Base-by-base conservation (phyloP, 2,888 invertebrate genomes). In the Ophraella communa region DNA sequence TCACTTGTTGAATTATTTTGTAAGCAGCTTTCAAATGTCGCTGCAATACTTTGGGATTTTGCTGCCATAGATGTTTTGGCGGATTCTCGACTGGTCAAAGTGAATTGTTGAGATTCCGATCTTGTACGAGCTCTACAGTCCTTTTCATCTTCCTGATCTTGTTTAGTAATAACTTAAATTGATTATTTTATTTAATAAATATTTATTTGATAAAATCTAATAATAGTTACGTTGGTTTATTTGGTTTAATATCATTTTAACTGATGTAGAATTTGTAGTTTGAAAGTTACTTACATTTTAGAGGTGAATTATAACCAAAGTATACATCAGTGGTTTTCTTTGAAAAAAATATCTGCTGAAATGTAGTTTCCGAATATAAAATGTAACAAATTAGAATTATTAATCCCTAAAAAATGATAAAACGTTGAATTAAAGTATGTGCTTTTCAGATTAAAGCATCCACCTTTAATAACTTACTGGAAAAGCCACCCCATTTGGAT, bases 131-230 rank as follows among this genome's bases (percentile, higher is more conserved):
- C 82, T 0, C 85, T 86, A 1, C 86, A 85, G 49, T 89, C 86
- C 76, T 88, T 88, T 71, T 90, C 89, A 52, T 86, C 85, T 70
- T 90, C 89, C 3, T 86, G 85, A 0, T 86, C 86, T 81, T 87
- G 87, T 76, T 89, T 89, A 65, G 89, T 88, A 79, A 84, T 85
- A 75, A 86, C 87, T 87, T 78, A n/a, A 77, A 79, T 27, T 30
- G 5, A 33, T 30, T 3, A 18, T 52, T 39, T 7, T 17, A 55
- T 20, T 42, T 2, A 4, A 35, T n/a, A 35, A n/a, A 11, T 33
- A 33, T 33, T 33, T 2, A 33, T 1, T n/a, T n/a, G n/a, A n/a
- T n/a, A n/a, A n/a, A n/a, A n/a, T n/a, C n/a, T n/a, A n/a, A n/a
- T n/a, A n/a, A n/a, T n/a, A n/a, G n/a, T n/a, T n/a, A n/a, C n/a